Base-by-base conservation (phyloP, 92 coral and sea anemone genomes). In the Ricordea florida region DNA sequence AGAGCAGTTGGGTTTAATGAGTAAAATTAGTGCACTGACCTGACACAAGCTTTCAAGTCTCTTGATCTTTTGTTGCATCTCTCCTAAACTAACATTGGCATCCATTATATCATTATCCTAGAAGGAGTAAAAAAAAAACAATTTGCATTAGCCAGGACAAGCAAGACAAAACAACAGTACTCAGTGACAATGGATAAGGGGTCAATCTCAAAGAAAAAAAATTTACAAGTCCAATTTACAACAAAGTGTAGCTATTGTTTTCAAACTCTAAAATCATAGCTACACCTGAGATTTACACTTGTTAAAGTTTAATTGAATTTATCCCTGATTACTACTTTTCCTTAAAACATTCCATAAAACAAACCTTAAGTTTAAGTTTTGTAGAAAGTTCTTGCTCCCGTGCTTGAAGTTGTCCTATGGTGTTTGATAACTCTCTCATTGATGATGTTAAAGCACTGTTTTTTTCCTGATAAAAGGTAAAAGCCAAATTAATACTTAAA, bases 401-500 rank as follows among this genome's bases (percentile, higher is more conserved):
- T 4, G 99, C 99, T 72, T 96, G 99, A 24, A 96, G 93, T 69
- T 92, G 99, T 17, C 99, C 99, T 72, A 89, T 86, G 22, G 93
- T 92, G 62, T 86, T 92, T 11, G 99, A 96, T 37, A 96, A 51
- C 77, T 96, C 97, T 69, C 99, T 57, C 93, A 96, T 86, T 3
- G 97, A 85, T 42, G 85, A 87, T 4, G 96, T 86, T 30, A 94
- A 73, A 72, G 87, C 93, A 20, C 81, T 76, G 49, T 94, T 94
- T 41, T 94, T 94, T 31, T 92, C 97, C 97, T 92, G 24, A 6
- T 50, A 40, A 65, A 10, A 57, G 1, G 20, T 15, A 27, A 31
- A 49, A 9, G 13, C 5, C 10, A 41, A 8, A 61, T 9, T 20
- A 43, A 67, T 25, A 21, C 1, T 7, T 34, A 38, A 40, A 0